Conservation (phyloP, 2,797 vertebrate genomes). For the Borostomias antarcticus region DNA sequence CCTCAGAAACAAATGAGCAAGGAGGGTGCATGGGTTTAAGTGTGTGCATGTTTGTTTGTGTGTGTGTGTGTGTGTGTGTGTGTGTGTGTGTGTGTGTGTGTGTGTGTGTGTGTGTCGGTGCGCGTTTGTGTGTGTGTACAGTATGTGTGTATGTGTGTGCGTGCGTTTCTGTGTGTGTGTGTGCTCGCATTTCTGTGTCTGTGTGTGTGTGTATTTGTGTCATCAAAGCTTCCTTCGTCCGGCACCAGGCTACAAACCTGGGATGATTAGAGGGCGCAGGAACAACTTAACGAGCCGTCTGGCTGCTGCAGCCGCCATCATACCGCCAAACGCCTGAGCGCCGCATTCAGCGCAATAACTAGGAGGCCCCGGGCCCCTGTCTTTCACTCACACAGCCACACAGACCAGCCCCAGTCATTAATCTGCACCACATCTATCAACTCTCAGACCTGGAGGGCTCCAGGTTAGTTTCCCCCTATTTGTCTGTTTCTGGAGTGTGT, state of each 20-base stretch:
- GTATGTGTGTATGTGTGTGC: conserved; percentile 2
- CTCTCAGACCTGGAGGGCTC: not conserved
- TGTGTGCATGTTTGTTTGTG: not conserved
- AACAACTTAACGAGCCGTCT: conserved; percentile 63
- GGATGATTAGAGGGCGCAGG: conserved; percentile 65
- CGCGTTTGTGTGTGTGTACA: too few species aligned
- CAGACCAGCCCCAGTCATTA: conserved; percentile 30
- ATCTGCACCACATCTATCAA: conserved; percentile 38
- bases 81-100: conserved; percentile 3
- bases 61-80: not conserved
- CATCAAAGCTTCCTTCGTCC: conserved; percentile 59
- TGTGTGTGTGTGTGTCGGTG: too few species aligned
- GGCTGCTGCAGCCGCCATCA: conserved; percentile 38
- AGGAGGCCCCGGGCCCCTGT: conserved; percentile 17
- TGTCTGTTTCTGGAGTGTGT: conserved; percentile 27
- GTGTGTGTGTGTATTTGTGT: conserved; percentile 10
- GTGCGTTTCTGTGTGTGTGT: not conserved
- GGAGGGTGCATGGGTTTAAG: conserved; percentile 2
- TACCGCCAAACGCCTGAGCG: conserved; percentile 40
- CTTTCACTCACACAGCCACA: conserved; percentile 48
- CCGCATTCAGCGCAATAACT: conserved; percentile 41
- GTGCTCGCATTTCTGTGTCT: not conserved
- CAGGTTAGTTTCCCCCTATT: too few species aligned
- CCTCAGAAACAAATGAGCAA: not conserved
- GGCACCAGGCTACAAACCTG: conserved; percentile 43